Base-by-base conservation (phyloP, 2,888 invertebrate species). In the Teinopalpus imperialis region DNA sequence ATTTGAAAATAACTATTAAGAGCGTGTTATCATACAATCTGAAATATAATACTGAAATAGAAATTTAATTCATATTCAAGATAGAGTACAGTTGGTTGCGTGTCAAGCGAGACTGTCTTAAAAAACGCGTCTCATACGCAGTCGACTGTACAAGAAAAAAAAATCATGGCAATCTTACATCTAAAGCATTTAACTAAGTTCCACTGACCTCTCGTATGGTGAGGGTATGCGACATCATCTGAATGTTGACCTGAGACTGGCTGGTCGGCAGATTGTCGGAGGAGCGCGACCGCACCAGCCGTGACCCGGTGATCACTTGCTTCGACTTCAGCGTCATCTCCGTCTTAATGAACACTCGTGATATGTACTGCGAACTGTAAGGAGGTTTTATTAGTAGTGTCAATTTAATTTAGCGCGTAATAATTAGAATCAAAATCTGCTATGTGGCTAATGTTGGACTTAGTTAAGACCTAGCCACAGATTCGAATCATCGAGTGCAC, bases 311-410 rank as follows among this genome's bases (percentile, higher is more conserved):
- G 69, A 95, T 91, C 69, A 94, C 94, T 65, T 93, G 93, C 74
- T 93, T 93, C 76, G 97, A 97, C 85, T 96, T 97, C 62, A 98
- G 90, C 67, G 95, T 93, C 96, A 98, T 97, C 90, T 98, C 97
- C 70, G 97, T 97, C 90, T 97, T 95, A 67, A 97, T 91, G 86
- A 97, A 96, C 69, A 97, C 95, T 78, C 96, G 93, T 81, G 95
- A 94, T 86, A 98, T 97, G 92, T 97, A 97, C 75, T 95, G 94
- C 77, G 97, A 95, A 85, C 97, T 97, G 75, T 45, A 53, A 1
- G 5, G 14, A 6, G 5, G 14, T 29, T 30, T n/a, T n/a, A 8
- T 21, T 21, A 14, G 12, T 8, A 8, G 3, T 27, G n/a, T n/a
- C n/a, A n/a, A n/a, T n/a, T n/a, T n/a, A n/a, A n/a, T n/a, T n/a